Percentiles rank a stretch among this genome's conserved stretches.
phyloP scores from a whole-genome alignment of 2,888 invertebrate genomes.

The Ectemnius lituratus region DNA sequence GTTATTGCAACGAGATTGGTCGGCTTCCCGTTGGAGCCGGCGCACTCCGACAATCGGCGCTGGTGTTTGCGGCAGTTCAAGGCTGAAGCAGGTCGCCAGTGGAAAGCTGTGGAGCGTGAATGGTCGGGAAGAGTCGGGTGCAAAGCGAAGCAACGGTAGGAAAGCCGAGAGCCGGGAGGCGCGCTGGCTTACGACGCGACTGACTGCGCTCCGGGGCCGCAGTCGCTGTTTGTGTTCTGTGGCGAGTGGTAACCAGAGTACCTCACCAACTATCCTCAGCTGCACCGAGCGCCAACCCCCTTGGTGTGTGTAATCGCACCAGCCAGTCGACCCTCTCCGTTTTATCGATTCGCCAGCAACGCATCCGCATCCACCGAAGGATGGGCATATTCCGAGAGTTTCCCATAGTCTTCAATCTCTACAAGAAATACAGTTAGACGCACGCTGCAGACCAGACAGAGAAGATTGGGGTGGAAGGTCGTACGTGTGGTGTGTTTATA shows the following conservation, averaged over 20 bases:
- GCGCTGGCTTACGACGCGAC: background rate
- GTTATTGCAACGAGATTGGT: constrained; percentile 19
- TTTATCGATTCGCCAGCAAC: constrained; percentile 17
- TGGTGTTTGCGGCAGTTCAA: background rate
- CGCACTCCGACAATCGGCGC: constrained; percentile 28
- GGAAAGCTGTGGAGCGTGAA: no score
- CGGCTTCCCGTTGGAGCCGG: background rate
- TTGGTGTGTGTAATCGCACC: background rate
- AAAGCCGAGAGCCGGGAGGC: background rate
- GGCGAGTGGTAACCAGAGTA: constrained; percentile 3
- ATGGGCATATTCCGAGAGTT: constrained; percentile 73
- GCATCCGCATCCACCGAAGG: constrained; percentile 27
- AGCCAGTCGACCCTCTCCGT: background rate
- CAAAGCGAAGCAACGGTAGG: no score
- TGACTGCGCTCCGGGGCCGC: background rate
- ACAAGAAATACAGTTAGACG: constrained; percentile 67
- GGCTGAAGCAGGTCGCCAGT: constrained; percentile 33
- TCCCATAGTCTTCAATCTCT: constrained; percentile 68
- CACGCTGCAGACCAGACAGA: background rate
- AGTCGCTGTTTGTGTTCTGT: constrained; percentile 43
- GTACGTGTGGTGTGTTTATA: constrained; percentile 8
- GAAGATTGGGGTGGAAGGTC: background rate
- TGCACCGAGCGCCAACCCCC: constrained; percentile 1
- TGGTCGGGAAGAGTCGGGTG: no score
- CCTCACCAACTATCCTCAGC: background rate